Evolutionary conservation across 2,113 vertebrate species (phyloP).

Genomic region (Telmatochromis sp.): DNA sequence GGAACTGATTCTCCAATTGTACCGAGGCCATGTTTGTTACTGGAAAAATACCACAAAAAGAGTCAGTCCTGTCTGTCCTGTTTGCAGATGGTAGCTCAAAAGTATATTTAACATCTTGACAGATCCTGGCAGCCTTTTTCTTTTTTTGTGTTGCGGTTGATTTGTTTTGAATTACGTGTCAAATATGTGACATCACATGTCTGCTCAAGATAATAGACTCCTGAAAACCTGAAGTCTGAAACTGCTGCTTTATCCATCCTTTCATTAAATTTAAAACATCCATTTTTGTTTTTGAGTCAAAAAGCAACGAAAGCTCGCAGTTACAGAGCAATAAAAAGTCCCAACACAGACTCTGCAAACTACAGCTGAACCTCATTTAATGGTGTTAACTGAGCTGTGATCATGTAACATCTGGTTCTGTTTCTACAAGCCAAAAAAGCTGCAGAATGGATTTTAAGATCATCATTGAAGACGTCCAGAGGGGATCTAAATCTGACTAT

Average conservation of each 20-base stretch:
- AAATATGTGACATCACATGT: background rate
- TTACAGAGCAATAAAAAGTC: background rate
- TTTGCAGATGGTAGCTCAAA: background rate
- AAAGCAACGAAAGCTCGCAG: accelerated
- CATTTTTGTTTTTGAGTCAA: background rate
- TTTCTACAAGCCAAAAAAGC: accelerated
- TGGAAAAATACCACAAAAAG: background rate
- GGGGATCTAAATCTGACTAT: background rate
- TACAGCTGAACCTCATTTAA: background rate
- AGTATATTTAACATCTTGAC: background rate
- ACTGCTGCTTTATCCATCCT: background rate
- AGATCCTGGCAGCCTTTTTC: background rate
- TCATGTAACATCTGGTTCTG: background rate
- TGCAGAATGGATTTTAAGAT: background rate
- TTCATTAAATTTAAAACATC: background rate
- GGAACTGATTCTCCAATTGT: slow-evolving; percentile 21
- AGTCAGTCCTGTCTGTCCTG: background rate
- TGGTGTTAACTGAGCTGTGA: background rate
- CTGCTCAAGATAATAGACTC: background rate
- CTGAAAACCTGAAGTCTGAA: background rate
- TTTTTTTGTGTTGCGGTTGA: background rate
- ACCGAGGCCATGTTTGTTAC: slow-evolving; percentile 5
- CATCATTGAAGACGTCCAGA: background rate
- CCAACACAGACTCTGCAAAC: background rate
- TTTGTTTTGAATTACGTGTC: background rate